Evolutionary conservation across 2,888 invertebrate genomes (phyloP).

Genomic region (Boloria euphrosyne): DNA sequence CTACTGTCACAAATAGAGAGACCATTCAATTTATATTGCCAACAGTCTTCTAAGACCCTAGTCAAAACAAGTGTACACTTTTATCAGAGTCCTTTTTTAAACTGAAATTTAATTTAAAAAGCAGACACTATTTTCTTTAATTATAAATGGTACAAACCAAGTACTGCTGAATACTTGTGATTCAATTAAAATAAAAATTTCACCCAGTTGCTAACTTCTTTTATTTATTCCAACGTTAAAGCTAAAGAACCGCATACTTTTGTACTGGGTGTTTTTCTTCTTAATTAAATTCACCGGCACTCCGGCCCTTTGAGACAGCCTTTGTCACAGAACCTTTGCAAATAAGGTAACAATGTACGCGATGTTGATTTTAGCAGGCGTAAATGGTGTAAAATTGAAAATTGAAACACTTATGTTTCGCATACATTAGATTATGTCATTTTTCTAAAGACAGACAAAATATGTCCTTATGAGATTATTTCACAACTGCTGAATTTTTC

Average conservation of each 20-base stretch:
- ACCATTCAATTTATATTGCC: too few species aligned
- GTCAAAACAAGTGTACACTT: too few species aligned
- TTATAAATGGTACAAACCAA: background rate
- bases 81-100: too few species aligned
- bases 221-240: conserved; percentile 20
- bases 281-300: conserved; percentile 35
- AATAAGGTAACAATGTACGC: conserved; percentile 20
- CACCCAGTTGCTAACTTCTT: conserved; percentile 7
- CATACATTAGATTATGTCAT: too few species aligned
- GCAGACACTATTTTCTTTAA: background rate
- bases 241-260: conserved; percentile 29
- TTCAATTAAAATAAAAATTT: conserved; percentile 5
- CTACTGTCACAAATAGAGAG: too few species aligned
- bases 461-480: too few species aligned
- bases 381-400: conserved; percentile 12
- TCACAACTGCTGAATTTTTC: too few species aligned
- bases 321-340: conserved; percentile 22
- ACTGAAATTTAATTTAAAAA: too few species aligned
- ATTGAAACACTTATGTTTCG: background rate
- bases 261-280: conserved; percentile 35
- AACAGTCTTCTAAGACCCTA: too few species aligned
- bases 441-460: too few species aligned
- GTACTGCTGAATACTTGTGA: background rate
- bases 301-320: conserved; percentile 24
- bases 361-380: conserved; percentile 17